Percentiles rank a stretch among this genome's conserved stretches.
phyloP scores from a whole-genome alignment of 2,797 vertebrate genomes.

The Thunnus albacares region DNA sequence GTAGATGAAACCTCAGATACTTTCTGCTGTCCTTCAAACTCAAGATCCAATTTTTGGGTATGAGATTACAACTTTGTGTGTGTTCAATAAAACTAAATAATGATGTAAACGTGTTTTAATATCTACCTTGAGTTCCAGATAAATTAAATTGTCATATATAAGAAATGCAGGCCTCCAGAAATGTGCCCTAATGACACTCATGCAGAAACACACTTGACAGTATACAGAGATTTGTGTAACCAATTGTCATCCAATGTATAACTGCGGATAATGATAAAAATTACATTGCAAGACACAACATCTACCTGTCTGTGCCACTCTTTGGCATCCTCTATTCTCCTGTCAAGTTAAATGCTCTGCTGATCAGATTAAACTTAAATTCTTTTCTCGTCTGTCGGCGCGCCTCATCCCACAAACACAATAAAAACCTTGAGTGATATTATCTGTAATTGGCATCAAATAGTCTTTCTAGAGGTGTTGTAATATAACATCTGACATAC shows the following conservation, averaged over 20 bases:
- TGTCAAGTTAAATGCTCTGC: slow-evolving; percentile 24
- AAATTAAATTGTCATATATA: not conserved
- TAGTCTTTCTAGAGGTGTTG: slow-evolving; percentile 42
- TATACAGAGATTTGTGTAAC: not conserved
- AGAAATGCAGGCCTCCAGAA: not conserved
- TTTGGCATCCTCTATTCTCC: slow-evolving; percentile 3
- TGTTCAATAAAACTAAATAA: not conserved
- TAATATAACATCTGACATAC: slow-evolving; percentile 49
- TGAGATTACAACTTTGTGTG: not conserved
- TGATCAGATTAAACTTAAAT: slow-evolving; percentile 46
- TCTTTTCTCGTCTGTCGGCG: slow-evolving; percentile 46
- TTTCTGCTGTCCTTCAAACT: not conserved
- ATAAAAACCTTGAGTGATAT: slow-evolving; percentile 25
- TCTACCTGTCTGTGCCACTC: not conserved
- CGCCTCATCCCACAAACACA: slow-evolving; percentile 44
- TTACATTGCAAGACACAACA: not conserved
- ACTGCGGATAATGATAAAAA: not conserved
- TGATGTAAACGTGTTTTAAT: not conserved
- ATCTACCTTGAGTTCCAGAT: not conserved
- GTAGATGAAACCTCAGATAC: not conserved
- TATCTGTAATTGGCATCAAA: slow-evolving; percentile 50
- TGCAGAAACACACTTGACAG: not conserved
- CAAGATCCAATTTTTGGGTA: not conserved
- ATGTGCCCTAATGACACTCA: not conserved
- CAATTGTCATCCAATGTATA: not conserved